These are phyloP conservation scores for Sebastes cheni DNA, from an alignment of 2,797 vertebrate genomes.

Conservation along the genomic window DNA sequence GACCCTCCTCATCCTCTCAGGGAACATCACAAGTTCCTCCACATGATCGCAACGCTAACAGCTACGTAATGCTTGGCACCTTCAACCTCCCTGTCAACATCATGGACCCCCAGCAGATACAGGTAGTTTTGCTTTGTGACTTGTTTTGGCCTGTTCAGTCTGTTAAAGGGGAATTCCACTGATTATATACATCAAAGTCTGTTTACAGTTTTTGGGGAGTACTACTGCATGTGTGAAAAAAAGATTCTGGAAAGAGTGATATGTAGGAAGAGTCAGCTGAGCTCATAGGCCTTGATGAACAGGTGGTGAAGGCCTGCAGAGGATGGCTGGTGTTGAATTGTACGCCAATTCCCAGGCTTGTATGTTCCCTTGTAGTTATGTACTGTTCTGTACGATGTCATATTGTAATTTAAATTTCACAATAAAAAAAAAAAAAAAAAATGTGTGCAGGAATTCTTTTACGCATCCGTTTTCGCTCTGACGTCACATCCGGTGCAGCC, in stretches of 20 bases:
- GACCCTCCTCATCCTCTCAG: constrained; percentile 79
- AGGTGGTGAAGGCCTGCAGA: no score
- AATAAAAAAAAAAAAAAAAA: no score
- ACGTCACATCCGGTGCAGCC: constrained; percentile 63
- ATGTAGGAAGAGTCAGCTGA: no score
- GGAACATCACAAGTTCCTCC: constrained; percentile 81
- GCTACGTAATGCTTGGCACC: constrained; percentile 95
- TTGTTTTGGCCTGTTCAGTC: background rate
- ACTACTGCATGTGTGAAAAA: background rate
- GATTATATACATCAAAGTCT: background rate
- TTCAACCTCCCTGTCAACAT: constrained; percentile 94
- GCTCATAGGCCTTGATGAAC: no score
- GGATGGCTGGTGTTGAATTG: no score
- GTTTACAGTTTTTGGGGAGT: background rate
- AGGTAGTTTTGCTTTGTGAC: constrained; percentile 60
- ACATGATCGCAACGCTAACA: constrained; percentile 93
- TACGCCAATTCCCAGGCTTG: no score
- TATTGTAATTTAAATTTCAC: no score
- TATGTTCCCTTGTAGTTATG: no score
- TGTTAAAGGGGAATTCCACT: background rate
- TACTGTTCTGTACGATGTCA: no score
- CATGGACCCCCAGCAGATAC: constrained; percentile 86
- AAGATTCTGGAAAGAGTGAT: background rate
- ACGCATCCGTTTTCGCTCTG: background rate
- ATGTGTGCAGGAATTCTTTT: constrained; percentile 3